Percentiles rank a stretch among this genome's conserved stretches.
Conservation (phyloP, 1,140 invertebrate species). For the Arctopsyche grandis region DNA sequence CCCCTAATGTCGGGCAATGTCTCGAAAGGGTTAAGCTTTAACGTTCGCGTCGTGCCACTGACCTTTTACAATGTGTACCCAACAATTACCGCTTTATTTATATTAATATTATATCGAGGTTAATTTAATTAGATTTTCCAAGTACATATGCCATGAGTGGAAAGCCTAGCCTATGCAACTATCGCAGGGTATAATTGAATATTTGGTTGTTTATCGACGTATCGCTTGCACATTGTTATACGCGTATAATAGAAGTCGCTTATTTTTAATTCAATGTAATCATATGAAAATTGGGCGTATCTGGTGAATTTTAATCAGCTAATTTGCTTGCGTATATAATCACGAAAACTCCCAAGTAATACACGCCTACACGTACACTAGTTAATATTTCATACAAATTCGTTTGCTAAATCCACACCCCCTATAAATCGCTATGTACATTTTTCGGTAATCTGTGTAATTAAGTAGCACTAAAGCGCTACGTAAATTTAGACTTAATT, state of each 20-base stretch:
- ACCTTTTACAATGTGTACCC: background rate
- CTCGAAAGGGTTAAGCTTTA: slow-evolving; percentile 17
- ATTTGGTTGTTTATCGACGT: too few species aligned
- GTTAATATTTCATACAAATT: background rate
- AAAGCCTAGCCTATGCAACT: too few species aligned
- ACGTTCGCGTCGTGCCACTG: background rate
- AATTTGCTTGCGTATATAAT: background rate
- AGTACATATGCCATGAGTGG: too few species aligned
- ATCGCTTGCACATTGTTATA: too few species aligned
- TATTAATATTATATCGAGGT: too few species aligned
- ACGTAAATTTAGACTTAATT: background rate
- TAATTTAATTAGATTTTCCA: too few species aligned
- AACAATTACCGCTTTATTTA: background rate
- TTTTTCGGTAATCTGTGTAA: slow-evolving; percentile 13
- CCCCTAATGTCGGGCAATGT: background rate
- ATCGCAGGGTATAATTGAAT: too few species aligned
- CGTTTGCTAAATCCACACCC: background rate
- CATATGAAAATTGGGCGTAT: background rate
- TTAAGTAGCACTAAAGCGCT: background rate
- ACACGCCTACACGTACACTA: background rate
- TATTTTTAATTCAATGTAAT: too few species aligned
- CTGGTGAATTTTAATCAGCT: background rate
- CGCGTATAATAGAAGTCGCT: too few species aligned
- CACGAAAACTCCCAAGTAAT: background rate
- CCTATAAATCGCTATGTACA: slow-evolving; percentile 10